These are phyloP conservation scores for Hyppa rectilinea DNA, from an alignment of 2,888 invertebrate species.

Conservation along the genomic window DNA sequence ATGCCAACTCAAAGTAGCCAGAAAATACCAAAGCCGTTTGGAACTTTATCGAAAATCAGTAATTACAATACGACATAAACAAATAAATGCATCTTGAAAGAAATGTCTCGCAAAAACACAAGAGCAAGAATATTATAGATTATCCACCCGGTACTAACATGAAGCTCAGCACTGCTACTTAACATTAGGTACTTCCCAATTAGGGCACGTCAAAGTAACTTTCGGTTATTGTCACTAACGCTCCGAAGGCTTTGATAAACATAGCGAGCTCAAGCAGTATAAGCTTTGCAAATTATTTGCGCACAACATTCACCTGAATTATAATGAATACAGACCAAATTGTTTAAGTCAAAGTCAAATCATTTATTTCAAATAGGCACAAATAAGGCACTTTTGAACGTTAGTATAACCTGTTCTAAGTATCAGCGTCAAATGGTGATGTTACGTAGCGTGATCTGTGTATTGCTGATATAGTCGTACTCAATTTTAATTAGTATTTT, in stretches of 20 bases:
- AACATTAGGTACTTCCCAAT: constrained; percentile 48
- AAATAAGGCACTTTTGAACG: too few relatives aligned
- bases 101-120: not conserved
- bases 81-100: not conserved
- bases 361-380: too few relatives aligned
- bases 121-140: not conserved
- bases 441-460: not conserved
- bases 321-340: constrained; percentile 10
- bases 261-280: constrained; percentile 8
- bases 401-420: constrained; percentile 8
- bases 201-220: constrained; percentile 48
- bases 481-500: constrained; percentile 25
- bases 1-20: too few relatives aligned
- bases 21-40: not conserved
- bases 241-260: constrained; percentile 41
- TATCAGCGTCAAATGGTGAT: not conserved
- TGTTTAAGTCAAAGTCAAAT: too few relatives aligned
- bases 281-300: constrained; percentile 22
- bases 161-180: constrained; percentile 5
- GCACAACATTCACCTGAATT: constrained; percentile 6
- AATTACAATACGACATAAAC: not conserved
- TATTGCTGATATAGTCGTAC: constrained; percentile 5
- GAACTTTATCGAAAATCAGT: not conserved
- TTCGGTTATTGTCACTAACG: constrained; percentile 35
- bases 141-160: not conserved